Base-by-base conservation (phyloP, 2,797 vertebrate species). In the Novumbra hubbsi region DNA sequence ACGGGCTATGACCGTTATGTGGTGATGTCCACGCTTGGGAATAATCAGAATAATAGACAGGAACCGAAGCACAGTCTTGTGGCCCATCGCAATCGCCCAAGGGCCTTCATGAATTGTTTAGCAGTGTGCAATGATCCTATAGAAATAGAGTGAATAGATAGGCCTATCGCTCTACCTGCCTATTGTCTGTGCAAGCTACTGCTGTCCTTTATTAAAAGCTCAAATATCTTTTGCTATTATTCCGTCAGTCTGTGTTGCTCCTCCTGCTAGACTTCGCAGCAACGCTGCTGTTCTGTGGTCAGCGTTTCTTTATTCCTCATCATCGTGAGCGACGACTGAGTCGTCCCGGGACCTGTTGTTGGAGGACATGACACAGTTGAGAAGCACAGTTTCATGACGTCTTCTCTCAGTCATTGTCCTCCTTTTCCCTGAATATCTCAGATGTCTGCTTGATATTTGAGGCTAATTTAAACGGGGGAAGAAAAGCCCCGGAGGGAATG, bases 401-500 rank as follows among this genome's bases (percentile, higher is more conserved):
- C 28, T 15, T 28, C 48, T 52, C 45, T 24, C 24, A 41, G 12
- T 15, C 34, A 49, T 55, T 17, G 3, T 6, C 27, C 41, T 52
- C 57, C 16, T 41, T 34, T 50, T 11, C 52, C 52, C 19, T 19
- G 6, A 11, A 28, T 30, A 1, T 49, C 19, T 27, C 5, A 30
- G 17, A 15, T 64, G 27, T 62, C 32, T 28, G 19, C 15, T 38
- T 57, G 66, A 69, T 63, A 75, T 68, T 74, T 32, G 16, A 24
- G 57, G 66, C 74, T 73, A 73, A 76, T 79, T 79, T 70, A 62
- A 65, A 49, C n/a, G n/a, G n/a, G n/a, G n/a, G n/a, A 38, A 38
- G 21, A 34, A 57, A 21, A 57, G 65, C 55, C 49, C 38, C 6
- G 1, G 16, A 48, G 8, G 32, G 34, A 45, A 21, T 48, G 38